These are phyloP conservation scores for Oncorhynchus nerka DNA, from an alignment of 2,113 vertebrate genomes.

Conservation along the genomic window DNA sequence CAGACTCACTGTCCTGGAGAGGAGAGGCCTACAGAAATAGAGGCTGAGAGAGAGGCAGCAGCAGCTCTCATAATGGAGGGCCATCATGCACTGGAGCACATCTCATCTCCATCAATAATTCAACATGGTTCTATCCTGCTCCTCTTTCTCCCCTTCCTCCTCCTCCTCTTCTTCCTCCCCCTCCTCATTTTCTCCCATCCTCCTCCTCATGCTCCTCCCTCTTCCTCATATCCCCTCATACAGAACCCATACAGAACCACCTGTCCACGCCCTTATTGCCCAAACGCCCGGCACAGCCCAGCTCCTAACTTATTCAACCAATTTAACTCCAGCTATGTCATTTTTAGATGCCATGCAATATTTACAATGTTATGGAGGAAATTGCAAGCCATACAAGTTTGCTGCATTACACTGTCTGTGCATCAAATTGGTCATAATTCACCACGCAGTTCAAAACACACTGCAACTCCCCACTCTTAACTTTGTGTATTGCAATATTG, in stretches of 20 bases:
- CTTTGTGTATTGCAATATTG: too few species aligned
- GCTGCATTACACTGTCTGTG: background rate
- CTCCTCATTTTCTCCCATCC: background rate
- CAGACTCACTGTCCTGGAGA: too few species aligned
- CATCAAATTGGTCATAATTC: background rate
- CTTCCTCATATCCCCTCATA: background rate
- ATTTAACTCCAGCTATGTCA: background rate
- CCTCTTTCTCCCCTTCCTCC: background rate
- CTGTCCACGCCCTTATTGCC: background rate
- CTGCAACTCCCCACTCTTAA: too few species aligned
- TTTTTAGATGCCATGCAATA: background rate
- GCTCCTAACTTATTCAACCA: background rate
- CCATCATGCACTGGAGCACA: background rate
- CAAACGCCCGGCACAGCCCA: background rate
- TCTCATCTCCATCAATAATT: background rate
- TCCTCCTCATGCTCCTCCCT: background rate
- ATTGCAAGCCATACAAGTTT: background rate
- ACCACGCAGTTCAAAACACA: background rate
- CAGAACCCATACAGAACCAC: background rate
- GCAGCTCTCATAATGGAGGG: background rate
- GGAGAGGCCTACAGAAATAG: too few species aligned
- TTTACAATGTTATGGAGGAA: background rate
- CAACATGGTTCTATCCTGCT: background rate
- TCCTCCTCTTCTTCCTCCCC: background rate
- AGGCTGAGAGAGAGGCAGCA: too few species aligned